A percentile compares a stretch with the other conserved stretches of the same genome.
These are phyloP conservation scores for Hypomecis punctinalis DNA, from an alignment of 2,888 invertebrate species.

Conservation along the genomic window DNA sequence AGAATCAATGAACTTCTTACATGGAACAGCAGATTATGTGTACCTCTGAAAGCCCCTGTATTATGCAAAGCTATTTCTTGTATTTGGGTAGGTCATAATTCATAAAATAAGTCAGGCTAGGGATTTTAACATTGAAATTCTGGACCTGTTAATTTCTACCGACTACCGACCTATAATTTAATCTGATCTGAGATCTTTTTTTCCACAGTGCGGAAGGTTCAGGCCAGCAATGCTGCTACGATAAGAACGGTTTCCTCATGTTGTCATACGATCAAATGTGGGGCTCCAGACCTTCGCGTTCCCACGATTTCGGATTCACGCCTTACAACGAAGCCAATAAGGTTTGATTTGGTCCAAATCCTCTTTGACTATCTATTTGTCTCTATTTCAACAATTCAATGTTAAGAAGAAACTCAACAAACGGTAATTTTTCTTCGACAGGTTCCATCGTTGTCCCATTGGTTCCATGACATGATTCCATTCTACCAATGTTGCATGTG, in stretches of 20 bases:
- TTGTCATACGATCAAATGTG: slow-evolving; percentile 97
- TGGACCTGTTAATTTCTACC: not conserved
- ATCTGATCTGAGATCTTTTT: not conserved
- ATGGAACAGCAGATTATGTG: no score
- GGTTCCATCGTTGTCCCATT: slow-evolving; percentile 97
- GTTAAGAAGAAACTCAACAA: no score
- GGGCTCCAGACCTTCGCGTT: slow-evolving; percentile 94
- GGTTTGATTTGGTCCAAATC: slow-evolving; percentile 70
- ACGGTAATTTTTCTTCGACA: slow-evolving; percentile 49
- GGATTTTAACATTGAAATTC: no score
- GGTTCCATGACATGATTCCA: slow-evolving; percentile 97
- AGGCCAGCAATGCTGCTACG: slow-evolving; percentile 99
- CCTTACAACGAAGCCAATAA: slow-evolving; percentile 98
- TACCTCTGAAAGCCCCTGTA: no score
- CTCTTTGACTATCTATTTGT: not conserved
- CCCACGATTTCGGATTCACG: slow-evolving; percentile 95
- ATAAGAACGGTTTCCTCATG: slow-evolving; percentile 95
- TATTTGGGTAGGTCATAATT: no score
- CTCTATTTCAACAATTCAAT: no score
- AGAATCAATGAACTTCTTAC: no score
- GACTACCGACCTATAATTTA: no score
- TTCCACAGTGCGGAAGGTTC: slow-evolving; percentile 91
- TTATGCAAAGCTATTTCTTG: no score
- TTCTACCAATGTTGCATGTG: slow-evolving; percentile 98
- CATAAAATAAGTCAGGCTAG: no score